These are phyloP conservation scores for Oryctolagus cuniculus DNA, from an alignment of 2,113 vertebrate genomes.

Conservation along the genomic window DNA sequence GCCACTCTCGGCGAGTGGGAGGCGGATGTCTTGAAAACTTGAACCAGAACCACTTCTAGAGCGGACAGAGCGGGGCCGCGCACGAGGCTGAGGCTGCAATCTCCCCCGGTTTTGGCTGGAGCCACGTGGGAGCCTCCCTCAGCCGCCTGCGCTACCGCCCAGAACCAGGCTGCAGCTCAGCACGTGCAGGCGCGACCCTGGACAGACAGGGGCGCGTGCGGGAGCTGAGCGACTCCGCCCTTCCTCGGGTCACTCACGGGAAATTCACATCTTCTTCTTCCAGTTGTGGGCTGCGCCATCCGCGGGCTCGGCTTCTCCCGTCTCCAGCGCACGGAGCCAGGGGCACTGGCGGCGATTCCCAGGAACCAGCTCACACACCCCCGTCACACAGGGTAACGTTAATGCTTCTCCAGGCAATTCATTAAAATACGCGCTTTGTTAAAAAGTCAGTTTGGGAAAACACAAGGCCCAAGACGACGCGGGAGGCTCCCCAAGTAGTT, in stretches of 20 bases:
- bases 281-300: constrained; percentile 90
- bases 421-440: constrained; percentile 88
- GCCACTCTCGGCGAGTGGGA: constrained; percentile 84
- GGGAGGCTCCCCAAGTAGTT: constrained; percentile 94
- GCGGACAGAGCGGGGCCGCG: constrained; percentile 82
- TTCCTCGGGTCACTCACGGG: constrained; percentile 79
- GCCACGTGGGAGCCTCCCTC: constrained; percentile 83
- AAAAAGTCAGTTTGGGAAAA: constrained; percentile 84
- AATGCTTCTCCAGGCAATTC: constrained; percentile 92
- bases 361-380: constrained; percentile 87
- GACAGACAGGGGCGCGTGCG: neutral
- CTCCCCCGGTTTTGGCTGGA: constrained; percentile 86
- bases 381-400: constrained; percentile 87
- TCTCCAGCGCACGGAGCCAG: constrained; percentile 90
- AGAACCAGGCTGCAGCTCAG: constrained; percentile 74
- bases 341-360: constrained; percentile 88
- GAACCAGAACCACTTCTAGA: constrained; percentile 77
- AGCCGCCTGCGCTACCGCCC: constrained; percentile 74
- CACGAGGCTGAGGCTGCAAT: constrained; percentile 77
- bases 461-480: constrained; percentile 86
- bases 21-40: constrained; percentile 65
- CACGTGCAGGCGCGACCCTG: too few relatives aligned
- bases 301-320: constrained; percentile 81
- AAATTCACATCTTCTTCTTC: constrained; percentile 89
- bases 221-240: constrained; percentile 71